Percentiles rank a stretch among this genome's conserved stretches.
Conservation (phyloP, 2,797 vertebrate genomes). For the Bufotes viridis region DNA sequence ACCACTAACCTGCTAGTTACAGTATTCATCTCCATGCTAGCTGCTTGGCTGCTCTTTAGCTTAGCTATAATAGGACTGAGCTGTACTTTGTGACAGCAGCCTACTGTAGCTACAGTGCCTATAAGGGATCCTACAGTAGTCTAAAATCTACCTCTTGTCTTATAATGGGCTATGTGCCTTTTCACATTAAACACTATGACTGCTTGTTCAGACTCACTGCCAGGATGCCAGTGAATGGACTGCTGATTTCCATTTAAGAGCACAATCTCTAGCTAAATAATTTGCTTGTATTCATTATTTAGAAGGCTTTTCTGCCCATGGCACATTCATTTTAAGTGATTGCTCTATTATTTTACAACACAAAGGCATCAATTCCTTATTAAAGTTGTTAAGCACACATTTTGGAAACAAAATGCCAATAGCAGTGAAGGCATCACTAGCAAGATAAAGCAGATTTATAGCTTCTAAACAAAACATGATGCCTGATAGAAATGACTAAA, state of each 20-base stretch:
- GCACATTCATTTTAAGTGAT: background rate
- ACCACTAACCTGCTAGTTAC: too few species aligned
- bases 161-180: background rate
- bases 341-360: background rate
- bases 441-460: constrained; percentile 13
- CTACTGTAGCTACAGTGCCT: too few species aligned
- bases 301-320: background rate
- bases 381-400: background rate
- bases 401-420: background rate
- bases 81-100: too few species aligned
- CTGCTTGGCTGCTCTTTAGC: too few species aligned
- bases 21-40: too few species aligned
- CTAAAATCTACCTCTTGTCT: background rate
- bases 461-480: constrained; percentile 1
- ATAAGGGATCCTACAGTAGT: background rate
- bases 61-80: too few species aligned
- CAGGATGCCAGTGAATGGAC: background rate
- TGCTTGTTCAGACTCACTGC: background rate
- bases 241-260: background rate
- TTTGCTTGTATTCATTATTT: background rate
- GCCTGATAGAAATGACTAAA: constrained; percentile 26
- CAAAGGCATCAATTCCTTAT: background rate
- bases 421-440: background rate
- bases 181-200: background rate
- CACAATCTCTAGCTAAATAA: background rate